A percentile compares a stretch with the other conserved stretches of the same genome.
Evolutionary conservation across 2,113 vertebrate genomes (phyloP).

Genomic region (Crypturellus undulatus): DNA sequence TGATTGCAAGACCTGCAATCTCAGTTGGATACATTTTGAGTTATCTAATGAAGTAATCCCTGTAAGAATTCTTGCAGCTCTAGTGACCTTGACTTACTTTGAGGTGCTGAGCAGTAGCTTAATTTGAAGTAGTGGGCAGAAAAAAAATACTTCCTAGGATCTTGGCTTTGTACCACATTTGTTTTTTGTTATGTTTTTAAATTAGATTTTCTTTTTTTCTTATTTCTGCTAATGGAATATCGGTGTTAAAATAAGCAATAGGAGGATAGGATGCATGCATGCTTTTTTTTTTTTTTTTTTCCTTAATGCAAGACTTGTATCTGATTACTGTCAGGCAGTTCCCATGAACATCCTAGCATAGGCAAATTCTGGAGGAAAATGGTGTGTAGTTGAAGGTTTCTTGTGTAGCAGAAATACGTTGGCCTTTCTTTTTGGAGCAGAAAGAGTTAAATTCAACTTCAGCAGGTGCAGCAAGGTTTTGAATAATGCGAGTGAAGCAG

Average conservation of each 20-base stretch:
- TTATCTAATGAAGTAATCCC: neutral
- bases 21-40: neutral
- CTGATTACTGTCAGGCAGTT: neutral
- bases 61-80: neutral
- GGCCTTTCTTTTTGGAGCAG: neutral
- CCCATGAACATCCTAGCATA: neutral
- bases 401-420: neutral
- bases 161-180: neutral
- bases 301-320: neutral
- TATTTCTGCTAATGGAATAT: neutral
- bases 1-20: neutral
- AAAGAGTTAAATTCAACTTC: neutral
- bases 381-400: neutral
- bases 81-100: neutral
- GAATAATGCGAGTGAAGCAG: neutral
- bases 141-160: neutral
- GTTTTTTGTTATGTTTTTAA: neutral
- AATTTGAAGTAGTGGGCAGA: neutral
- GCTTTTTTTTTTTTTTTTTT: neutral
- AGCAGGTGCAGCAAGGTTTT: neutral
- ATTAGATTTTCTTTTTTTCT: neutral
- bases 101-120: neutral
- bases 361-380: neutral
- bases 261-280: neutral
- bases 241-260: neutral